These are phyloP conservation scores for Catotricha subobsoleta DNA, from an alignment of 2,888 invertebrate species.

Conservation along the genomic window DNA sequence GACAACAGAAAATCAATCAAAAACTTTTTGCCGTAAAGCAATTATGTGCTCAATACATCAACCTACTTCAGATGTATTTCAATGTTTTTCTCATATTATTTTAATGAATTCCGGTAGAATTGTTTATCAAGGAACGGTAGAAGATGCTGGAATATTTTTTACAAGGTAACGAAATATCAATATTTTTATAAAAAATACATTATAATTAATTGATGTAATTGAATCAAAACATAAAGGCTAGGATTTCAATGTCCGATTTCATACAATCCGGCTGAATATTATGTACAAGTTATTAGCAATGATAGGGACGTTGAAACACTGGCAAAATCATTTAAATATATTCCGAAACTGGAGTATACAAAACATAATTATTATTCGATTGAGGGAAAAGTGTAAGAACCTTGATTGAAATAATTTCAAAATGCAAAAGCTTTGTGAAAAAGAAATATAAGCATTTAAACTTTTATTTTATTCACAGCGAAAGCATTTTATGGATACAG, in stretches of 20 bases:
- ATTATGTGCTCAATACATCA: constrained; percentile 82
- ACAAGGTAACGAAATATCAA: constrained; percentile 35
- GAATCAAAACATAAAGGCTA: constrained; percentile 32
- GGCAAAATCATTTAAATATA: not conserved
- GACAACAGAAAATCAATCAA: not conserved
- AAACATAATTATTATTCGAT: too few species aligned
- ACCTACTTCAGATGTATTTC: constrained; percentile 71
- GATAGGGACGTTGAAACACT: not conserved
- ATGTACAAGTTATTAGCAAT: constrained; percentile 37
- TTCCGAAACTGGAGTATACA: not conserved
- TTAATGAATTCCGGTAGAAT: constrained; percentile 60
- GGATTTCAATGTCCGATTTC: constrained; percentile 49
- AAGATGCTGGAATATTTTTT: constrained; percentile 49
- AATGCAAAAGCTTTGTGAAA: too few species aligned
- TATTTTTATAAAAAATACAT: not conserved
- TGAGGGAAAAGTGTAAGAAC: too few species aligned
- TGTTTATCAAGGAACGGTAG: constrained; percentile 60
- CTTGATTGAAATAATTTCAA: too few species aligned
- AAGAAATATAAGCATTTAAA: not conserved
- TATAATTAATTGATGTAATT: not conserved
- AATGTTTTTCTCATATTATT: constrained; percentile 62
- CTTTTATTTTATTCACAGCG: not conserved
- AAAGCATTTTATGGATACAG: constrained; percentile 23
- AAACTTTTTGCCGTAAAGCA: constrained; percentile 34
- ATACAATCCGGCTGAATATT: constrained; percentile 76